Base-by-base conservation (phyloP, 1,140 invertebrate species). In the Zelostemma sp. region DNA sequence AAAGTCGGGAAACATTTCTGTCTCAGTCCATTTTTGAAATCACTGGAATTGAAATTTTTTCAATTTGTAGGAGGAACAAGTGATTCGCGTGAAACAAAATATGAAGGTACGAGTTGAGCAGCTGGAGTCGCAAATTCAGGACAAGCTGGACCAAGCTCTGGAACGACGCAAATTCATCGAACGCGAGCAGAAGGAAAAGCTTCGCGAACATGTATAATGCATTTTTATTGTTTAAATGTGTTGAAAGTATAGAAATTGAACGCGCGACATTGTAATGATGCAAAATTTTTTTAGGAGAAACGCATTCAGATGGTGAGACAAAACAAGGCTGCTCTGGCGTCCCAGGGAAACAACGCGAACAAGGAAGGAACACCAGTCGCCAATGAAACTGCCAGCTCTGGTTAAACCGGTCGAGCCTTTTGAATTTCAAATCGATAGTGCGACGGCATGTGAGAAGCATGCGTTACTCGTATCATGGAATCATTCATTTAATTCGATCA, bases 271-370 rank as follows among this genome's bases (percentile, higher is more conserved):
- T 35, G 6, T 46, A 35, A 11, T 1, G 12, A 48, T 40, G 17
- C 6, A 9, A 8, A 25, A 48, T 40, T 76, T 67, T 88, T 88
- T 35, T 85, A 96, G 93, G 93, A 95, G 84, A 91, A 90, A 76
- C 92, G 92, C 76, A 92, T 92, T 41, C 93, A 94, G 80, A 84
- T 93, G 68, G 93, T 95, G 59, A 91, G 94, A 74, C 92, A 94
- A 85, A 96, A 95, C 80, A 95, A 94, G 85, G 89, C 89, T 65
- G 88, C 89, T 66, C 85, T 87, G 54, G 70, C 82, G 21, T 81
- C 82, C 62, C 80, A 83, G 73, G 80, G 77, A 54, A 74, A 50
- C 18, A 80, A 69, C 50, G 67, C 41, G 5, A 68, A 65, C 9
- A 59, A 12, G 35, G 78, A 74, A 15, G 73, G 47, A 59, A 76